These are phyloP conservation scores for Rhabdornis inornatus DNA, from an alignment of 2,113 vertebrate genomes.

Conservation along the genomic window DNA sequence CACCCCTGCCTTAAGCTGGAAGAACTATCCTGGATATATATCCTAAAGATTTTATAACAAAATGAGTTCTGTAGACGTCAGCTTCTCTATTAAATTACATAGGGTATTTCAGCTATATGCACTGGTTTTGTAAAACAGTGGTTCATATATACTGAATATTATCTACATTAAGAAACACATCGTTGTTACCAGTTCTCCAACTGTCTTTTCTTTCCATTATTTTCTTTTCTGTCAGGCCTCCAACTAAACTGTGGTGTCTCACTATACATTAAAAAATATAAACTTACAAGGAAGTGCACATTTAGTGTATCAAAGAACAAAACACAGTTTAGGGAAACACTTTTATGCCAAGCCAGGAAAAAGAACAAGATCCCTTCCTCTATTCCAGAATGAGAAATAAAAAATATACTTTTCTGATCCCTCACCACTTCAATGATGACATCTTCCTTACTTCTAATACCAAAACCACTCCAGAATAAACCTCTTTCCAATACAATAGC, in stretches of 20 bases:
- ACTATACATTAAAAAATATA: neutral
- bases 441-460: neutral
- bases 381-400: neutral
- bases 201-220: neutral
- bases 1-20: neutral
- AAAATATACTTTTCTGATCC: neutral
- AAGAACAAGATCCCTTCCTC: neutral
- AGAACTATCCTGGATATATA: neutral
- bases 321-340: neutral
- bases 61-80: neutral
- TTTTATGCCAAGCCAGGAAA: neutral
- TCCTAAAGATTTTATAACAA: neutral
- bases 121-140: neutral
- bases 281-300: fast-evolving
- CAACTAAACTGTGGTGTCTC: neutral
- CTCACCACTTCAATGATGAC: neutral
- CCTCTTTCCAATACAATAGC: neutral
- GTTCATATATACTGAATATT: neutral
- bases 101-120: neutral
- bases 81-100: neutral
- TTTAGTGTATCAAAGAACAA: neutral
- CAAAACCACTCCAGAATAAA: neutral
- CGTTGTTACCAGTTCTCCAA: neutral
- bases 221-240: neutral
- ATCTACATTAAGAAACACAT: neutral